These are phyloP conservation scores for Anoplophora glabripennis DNA, from an alignment of 1,140 invertebrate species.

Conservation along the genomic window DNA sequence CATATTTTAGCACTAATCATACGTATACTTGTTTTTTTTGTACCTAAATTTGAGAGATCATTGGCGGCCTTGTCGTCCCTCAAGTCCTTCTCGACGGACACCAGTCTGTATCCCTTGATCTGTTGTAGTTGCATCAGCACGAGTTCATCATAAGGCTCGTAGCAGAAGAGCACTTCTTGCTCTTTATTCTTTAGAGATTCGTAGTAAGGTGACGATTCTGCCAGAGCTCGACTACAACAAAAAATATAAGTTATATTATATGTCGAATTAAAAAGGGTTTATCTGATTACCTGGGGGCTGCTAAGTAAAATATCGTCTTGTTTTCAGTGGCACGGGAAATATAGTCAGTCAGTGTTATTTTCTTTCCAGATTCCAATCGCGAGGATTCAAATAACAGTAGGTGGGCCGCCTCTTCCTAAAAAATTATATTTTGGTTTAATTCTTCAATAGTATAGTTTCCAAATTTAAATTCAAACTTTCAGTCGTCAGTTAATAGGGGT, in stretches of 20 bases:
- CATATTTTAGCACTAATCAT: background rate
- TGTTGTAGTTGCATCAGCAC: constrained; percentile 86
- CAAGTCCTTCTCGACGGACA: constrained; percentile 94
- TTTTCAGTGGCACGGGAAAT: constrained; percentile 65
- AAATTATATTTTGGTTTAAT: constrained; percentile 31
- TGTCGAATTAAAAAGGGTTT: background rate
- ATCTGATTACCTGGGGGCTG: constrained; percentile 81
- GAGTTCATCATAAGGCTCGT: constrained; percentile 93
- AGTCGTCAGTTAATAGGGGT: background rate
- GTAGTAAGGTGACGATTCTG: constrained; percentile 91
- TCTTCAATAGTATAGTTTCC: background rate
- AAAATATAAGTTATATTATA: constrained; percentile 15
- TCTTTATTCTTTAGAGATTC: constrained; percentile 86
- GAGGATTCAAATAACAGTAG: constrained; percentile 92
- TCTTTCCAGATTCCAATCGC: constrained; percentile 65
- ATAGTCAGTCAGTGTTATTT: constrained; percentile 85
- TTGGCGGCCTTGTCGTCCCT: constrained; percentile 63
- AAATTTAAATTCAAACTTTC: background rate
- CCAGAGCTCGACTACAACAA: constrained; percentile 75
- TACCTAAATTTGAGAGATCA: constrained; percentile 55
- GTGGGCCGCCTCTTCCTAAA: constrained; percentile 87
- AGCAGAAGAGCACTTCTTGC: constrained; percentile 92
- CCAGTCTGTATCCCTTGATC: constrained; percentile 75
- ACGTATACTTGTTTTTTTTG: background rate
- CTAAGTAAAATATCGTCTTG: constrained; percentile 88